phyloP scores from a whole-genome alignment of 2,797 vertebrate genomes.

The Antrozous pallidus region DNA sequence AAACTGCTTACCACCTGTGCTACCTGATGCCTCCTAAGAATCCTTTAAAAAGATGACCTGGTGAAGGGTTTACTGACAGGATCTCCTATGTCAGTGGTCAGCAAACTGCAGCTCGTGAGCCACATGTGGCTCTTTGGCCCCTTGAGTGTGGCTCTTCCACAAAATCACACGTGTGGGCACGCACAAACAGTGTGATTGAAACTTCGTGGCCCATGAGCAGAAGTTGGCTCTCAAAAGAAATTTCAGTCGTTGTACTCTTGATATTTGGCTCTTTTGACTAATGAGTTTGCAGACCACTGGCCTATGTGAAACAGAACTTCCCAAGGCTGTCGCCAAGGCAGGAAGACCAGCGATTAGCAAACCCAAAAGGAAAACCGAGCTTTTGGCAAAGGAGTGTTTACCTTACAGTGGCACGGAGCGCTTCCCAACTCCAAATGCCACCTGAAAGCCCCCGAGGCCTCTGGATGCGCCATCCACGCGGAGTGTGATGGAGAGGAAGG shows the following conservation, averaged over 20 bases:
- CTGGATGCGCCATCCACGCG: rapidly evolving
- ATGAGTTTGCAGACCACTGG: no score
- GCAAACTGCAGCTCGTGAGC: no score
- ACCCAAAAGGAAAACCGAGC: neutral
- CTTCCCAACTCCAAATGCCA: neutral
- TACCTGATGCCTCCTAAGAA: neutral
- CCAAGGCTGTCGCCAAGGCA: neutral
- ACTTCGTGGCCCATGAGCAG: no score
- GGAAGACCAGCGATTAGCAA: neutral
- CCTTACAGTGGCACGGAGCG: neutral
- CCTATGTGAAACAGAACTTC: neutral
- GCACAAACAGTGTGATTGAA: no score
- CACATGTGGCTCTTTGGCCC: no score
- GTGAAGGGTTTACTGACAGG: neutral
- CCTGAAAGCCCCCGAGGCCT: neutral
- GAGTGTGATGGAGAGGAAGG: neutral
- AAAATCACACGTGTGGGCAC: no score
- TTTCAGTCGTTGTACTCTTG: no score
- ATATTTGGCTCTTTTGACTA: no score
- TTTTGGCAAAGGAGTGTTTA: neutral
- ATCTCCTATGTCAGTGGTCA: no score
- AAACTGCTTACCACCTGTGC: neutral
- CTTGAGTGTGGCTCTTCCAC: no score
- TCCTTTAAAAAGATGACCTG: neutral
- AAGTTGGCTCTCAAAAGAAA: no score